phyloP scores from a whole-genome alignment of 1,140 invertebrate species.

The Elysia chlorotica region DNA sequence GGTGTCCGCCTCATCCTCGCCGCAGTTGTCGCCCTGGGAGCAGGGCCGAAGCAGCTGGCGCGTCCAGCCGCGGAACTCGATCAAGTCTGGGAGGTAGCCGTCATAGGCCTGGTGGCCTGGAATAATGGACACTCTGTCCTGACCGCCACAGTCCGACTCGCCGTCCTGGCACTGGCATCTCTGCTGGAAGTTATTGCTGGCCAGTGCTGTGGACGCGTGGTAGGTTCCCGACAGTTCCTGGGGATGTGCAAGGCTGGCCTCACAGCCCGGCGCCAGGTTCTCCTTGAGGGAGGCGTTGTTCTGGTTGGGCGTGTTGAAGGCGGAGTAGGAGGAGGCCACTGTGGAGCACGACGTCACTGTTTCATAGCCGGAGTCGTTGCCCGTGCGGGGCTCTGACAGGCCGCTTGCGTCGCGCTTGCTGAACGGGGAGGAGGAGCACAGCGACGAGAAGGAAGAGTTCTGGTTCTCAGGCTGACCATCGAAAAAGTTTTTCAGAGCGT shows the following conservation, averaged over 20 bases:
- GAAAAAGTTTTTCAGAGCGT: constrained; percentile 11
- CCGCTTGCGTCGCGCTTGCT: too few relatives aligned
- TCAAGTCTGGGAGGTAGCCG: background rate
- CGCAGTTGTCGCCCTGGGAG: background rate
- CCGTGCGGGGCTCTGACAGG: too few relatives aligned
- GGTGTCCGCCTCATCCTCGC: background rate
- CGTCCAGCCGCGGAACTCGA: background rate
- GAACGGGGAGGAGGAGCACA: too few relatives aligned
- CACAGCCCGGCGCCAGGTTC: background rate
- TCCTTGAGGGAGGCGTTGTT: background rate
- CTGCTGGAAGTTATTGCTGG: background rate
- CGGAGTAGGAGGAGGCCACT: constrained; percentile 4
- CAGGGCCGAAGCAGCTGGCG: background rate
- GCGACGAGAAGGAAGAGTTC: too few relatives aligned
- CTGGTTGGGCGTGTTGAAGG: constrained; percentile 3
- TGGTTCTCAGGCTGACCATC: too few relatives aligned
- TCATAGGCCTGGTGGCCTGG: background rate
- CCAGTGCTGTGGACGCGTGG: background rate
- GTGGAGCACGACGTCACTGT: constrained; percentile 21
- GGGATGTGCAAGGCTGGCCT: background rate
- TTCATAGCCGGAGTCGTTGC: constrained; percentile 20
- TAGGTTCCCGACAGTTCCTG: background rate
- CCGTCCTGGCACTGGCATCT: background rate
- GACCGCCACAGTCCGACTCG: background rate
- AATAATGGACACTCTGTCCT: background rate